Conservation (phyloP, 2,888 invertebrate genomes). For the Ommatoiulus sabulosus region DNA sequence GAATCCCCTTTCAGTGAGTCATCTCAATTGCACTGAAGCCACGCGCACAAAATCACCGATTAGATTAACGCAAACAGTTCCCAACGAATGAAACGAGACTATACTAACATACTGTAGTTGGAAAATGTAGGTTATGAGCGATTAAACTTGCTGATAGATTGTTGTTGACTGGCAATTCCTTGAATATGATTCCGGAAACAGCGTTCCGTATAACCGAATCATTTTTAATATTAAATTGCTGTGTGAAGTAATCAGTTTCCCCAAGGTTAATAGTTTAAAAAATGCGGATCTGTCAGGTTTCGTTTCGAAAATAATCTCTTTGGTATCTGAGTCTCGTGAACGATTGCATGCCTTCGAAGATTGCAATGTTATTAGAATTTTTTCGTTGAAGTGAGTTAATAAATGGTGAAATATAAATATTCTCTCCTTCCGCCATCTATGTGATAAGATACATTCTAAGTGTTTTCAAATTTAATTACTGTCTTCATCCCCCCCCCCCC, state of each 20-base stretch:
- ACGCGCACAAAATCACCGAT: not conserved
- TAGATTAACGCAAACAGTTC: not conserved
- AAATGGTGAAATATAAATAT: too few relatives aligned
- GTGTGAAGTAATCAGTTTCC: not conserved
- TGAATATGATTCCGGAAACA: not conserved
- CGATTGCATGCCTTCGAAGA: not conserved
- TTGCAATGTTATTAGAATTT: too few relatives aligned
- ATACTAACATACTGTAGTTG: not conserved
- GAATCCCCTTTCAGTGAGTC: not conserved
- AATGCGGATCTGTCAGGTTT: conserved; percentile 1
- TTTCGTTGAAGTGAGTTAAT: too few relatives aligned
- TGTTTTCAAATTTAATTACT: too few relatives aligned
- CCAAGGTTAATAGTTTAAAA: not conserved
- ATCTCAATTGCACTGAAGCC: not conserved
- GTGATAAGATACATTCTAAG: too few relatives aligned
- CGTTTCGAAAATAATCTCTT: not conserved
- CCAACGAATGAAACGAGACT: not conserved
- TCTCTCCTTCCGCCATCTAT: too few relatives aligned
- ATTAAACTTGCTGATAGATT: not conserved
- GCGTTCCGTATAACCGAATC: not conserved
- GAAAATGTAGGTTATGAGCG: not conserved
- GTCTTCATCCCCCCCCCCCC: too few relatives aligned
- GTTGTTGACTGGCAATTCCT: not conserved
- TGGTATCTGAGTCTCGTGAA: not conserved
- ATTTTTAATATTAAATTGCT: not conserved